These are phyloP conservation scores for Spinus olivaceus DNA, from an alignment of 2,797 vertebrate species.

Conservation along the genomic window DNA sequence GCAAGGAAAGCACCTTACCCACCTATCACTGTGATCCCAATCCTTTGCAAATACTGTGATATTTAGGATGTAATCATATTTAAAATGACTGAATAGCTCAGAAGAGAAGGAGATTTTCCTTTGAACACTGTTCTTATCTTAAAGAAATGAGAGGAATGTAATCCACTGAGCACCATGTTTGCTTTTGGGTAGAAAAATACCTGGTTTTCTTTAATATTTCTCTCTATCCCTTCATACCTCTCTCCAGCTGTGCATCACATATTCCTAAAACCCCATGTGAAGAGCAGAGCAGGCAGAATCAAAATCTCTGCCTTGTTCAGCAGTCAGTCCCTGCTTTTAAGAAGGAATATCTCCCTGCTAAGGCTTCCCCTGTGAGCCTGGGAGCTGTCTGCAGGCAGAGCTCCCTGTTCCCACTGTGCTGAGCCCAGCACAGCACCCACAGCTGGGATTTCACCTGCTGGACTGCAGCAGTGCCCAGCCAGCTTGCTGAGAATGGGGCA, in stretches of 20 bases:
- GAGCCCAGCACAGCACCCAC: neutral
- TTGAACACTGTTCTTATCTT: conserved; percentile 29
- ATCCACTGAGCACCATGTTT: conserved; percentile 33
- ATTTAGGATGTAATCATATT: conserved; percentile 28
- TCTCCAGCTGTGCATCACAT: neutral
- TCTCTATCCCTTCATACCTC: neutral
- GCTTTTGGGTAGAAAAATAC: conserved; percentile 24
- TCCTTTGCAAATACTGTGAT: conserved; percentile 35
- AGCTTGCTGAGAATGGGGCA: neutral
- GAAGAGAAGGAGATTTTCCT: conserved; percentile 17
- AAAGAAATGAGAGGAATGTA: conserved; percentile 32
- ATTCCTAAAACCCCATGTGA: neutral
- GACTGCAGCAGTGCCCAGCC: neutral
- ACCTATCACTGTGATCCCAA: neutral
- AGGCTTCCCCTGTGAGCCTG: neutral
- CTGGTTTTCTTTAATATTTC: neutral
- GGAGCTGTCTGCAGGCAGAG: neutral
- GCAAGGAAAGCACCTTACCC: conserved; percentile 6
- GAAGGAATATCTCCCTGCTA: neutral
- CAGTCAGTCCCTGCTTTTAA: neutral
- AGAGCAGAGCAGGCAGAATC: neutral
- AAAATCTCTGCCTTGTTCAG: neutral
- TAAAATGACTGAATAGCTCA: conserved; percentile 17
- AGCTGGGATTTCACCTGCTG: neutral
- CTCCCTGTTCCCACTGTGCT: fast-evolving